Base-by-base conservation (phyloP, 2,113 vertebrate species). In the Sceloporus undulatus region DNA sequence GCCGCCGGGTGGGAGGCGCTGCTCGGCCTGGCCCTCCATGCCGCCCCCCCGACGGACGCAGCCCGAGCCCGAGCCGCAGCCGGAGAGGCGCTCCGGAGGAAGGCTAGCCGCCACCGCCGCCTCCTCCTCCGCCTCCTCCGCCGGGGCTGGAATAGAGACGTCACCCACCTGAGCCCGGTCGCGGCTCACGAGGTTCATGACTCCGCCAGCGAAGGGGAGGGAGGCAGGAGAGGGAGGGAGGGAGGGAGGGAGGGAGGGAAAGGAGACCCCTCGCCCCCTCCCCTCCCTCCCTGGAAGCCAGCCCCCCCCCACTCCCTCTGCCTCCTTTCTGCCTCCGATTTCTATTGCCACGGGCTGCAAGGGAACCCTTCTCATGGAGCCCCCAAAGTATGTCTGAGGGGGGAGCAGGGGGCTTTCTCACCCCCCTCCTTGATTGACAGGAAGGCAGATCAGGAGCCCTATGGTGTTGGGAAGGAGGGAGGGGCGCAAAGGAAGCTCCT, bases 271-370 rank as follows among this genome's bases (percentile, higher is more conserved):
- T 40, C 79, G n/a, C 13, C 27, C 21, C 18, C 4, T 52, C 68
- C 83, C 56, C 81, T 48, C 87, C 85, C 27, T 62, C 23, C 65
- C 27, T 87, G 38, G 56, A 80, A 76, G 79, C 84, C 54, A 7
- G 23, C 11, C 25, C 8, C 5, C 5, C 68, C 59, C 68, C 78
- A 21, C 25, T 52, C 16, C 21, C 81, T 88, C 14, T 81, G 6
- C 91, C 93, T 94, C 94, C 16, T 14, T 79, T 88, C 14, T 81
- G 6, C 91, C 93, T 94, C 94, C 86, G 93, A 87, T 92, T 86
- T 87, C 93, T 93, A 48, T 95, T 96, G 97, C 98, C 98, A 98
- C 98, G 98, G 98, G 97, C 97, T 98, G 98, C 98, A 98, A 97
- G 97, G 97, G 96, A 98, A 98, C 98, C 96, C 97, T 96, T 96